Base-by-base conservation (phyloP, 2,113 vertebrate species). In the Cervus canadensis region DNA sequence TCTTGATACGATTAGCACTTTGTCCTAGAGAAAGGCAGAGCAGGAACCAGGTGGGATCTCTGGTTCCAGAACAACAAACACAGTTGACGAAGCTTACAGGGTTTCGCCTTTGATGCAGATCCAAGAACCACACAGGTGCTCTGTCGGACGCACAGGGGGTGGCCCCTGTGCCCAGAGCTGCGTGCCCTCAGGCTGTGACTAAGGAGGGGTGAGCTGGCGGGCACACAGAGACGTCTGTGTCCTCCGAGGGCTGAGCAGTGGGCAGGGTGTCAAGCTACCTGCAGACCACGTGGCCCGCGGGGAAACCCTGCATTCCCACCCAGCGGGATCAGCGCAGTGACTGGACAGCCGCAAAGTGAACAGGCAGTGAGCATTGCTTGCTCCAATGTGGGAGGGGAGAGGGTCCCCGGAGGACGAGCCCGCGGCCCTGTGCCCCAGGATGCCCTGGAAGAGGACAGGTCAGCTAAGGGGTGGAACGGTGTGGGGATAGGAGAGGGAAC, bases 41-140 rank as follows among this genome's bases (percentile, higher is more conserved):
- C 82, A 28, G 26, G n/a, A 95, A n/a, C 26, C 36, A 21, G 33
- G 40, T 91, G 74, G 40, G 52, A 85, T 83, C 50, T 97, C 83
- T 93, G n/a, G 56, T 89, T 89, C 36, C 50, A 87, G 64, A 86
- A 91, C 43, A 76, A 74, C n/a, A 67, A 48, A 60, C 67, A 74
- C 60, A 40, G 71, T 28, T 92, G 40, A 76, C 50, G 10, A 59
- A 15, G 15, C n/a, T 83, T 67, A 50, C 40, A 84, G 76, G 23
- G 64, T 26, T 50, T 52, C 17, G 3, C 48, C 30, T 52, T 52
- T n/a, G 74, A 7, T 33, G 79, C 76, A 52, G 48, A 81, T 25
- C 26, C 30, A 11, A 67, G 71, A 93, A 40, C 62, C 50, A 40
- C 36, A 36, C 40, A 71, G 16, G 78, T 8, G 74, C 43, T 14